phyloP scores from a whole-genome alignment of 2,797 vertebrate genomes.

The Euphonia xanthogaster region DNA sequence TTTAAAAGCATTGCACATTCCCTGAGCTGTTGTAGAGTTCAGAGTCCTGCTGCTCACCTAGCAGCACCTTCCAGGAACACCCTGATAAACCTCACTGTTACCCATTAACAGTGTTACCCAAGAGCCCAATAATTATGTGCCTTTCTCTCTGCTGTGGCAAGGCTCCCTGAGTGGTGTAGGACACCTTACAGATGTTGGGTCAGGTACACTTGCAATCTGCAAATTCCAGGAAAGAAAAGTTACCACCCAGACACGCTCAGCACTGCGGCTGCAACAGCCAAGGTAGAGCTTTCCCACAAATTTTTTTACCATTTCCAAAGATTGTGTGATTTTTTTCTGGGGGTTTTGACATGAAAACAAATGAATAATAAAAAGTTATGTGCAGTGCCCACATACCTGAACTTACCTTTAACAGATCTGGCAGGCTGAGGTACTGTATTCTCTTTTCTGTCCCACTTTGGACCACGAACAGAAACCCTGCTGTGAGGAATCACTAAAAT shows the following conservation, averaged over 20 bases:
- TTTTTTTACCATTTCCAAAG: neutral
- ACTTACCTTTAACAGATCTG: neutral
- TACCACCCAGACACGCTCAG: neutral
- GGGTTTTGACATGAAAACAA: neutral
- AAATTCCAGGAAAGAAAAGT: neutral
- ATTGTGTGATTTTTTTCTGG: neutral
- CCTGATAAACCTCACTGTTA: neutral
- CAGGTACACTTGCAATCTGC: neutral
- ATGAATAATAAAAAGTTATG: neutral
- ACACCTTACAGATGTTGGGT: neutral
- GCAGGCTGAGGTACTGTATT: neutral
- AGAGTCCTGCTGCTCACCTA: neutral
- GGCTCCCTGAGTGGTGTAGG: neutral
- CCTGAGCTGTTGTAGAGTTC: neutral
- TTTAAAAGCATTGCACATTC: neutral
- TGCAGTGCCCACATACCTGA: neutral
- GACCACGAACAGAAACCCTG: neutral
- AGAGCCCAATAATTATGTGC: neutral
- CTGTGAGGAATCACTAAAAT: neutral
- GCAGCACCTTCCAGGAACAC: neutral
- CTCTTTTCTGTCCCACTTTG: neutral
- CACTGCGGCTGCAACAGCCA: neutral
- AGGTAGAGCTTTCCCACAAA: neutral
- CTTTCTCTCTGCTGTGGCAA: neutral
- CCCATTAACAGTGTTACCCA: neutral